phyloP scores from a whole-genome alignment of 2,797 vertebrate species.

The Gila robusta region DNA sequence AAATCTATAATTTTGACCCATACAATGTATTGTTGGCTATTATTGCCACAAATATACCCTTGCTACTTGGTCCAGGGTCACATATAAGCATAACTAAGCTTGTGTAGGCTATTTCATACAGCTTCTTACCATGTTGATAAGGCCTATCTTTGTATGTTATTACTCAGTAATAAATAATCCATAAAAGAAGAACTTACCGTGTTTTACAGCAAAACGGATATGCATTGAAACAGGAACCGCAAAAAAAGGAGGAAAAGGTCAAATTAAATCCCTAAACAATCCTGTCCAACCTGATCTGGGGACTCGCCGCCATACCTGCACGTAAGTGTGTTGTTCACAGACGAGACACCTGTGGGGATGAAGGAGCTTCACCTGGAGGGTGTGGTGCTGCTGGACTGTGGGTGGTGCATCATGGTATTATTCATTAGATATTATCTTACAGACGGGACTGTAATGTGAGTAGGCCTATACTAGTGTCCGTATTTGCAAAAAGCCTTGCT shows the following conservation, averaged over 20 bases:
- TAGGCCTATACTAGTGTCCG: not conserved
- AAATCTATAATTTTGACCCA: too few species aligned
- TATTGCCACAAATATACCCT: too few species aligned
- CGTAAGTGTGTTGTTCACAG: not conserved
- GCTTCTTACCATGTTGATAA: not conserved
- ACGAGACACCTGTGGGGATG: slow-evolving; percentile 12
- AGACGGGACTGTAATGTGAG: not conserved
- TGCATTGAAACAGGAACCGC: not conserved
- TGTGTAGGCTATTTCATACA: too few species aligned
- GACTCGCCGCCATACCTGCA: not conserved
- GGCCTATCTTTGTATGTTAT: not conserved
- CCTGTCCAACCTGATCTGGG: slow-evolving; percentile 73
- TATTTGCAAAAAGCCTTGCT: not conserved
- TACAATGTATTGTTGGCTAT: too few species aligned
- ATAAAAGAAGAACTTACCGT: slow-evolving; percentile 29
- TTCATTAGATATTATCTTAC: slow-evolving; percentile 46
- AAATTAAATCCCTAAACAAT: slow-evolving; percentile 56
- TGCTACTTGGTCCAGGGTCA: too few species aligned
- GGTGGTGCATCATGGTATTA: slow-evolving; percentile 13
- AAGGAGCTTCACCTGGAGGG: not conserved
- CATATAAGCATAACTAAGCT: not conserved
- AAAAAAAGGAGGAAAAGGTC: not conserved
- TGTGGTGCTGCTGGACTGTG: not conserved
- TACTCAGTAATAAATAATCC: not conserved
- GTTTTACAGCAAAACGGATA: not conserved